Evolutionary conservation across 2,797 vertebrate genomes (phyloP), one percentile per base, ranked within the genome.

Genomic region (Tauraco hartlaubi): DNA sequence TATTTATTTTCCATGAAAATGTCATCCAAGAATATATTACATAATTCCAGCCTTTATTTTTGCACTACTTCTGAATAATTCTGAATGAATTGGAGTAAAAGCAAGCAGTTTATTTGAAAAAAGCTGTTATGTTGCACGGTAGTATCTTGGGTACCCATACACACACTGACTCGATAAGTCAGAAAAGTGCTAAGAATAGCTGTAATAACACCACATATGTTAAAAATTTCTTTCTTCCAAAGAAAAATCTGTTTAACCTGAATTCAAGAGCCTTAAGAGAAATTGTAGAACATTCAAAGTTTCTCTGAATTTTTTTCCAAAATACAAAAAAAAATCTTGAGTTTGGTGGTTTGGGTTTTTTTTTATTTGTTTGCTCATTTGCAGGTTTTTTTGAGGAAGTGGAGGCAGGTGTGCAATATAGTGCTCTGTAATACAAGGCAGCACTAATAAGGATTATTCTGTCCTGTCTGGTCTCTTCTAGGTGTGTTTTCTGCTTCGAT

Each of bases 151-250:
- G 28, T 9, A 66, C 61, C 71, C 79, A 74, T 84, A 26, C 29
- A 75, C 12, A 74, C 72, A 75, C 26, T 75, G 62, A 87, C 51
- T 67, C 8, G 5, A 4, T 84, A 94, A 85, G 89, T 92, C 55
- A 88, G 69, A 92, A 96, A 92, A 74, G n/a, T 71, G 22, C 26
- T 61, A 92, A 91, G 56, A 92, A 87, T 28, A 85, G 25, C 84
- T 90, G 44, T 48, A 86, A 74, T 93, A 94, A 69, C 39, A 94
- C 46, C 61, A 85, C 43, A 51, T 55, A 48, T 16, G 16, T 78
- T 82, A 43, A 92, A 94, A 75, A 91, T 28, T 19, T 66, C 74
- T 80, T 84, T 88, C 55, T 75, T 76, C 15, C 9, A 87, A 81
- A 80, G 41, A 85, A 84, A 93, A 96, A 76, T 39, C 10, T 35